Conservation (phyloP, 2,888 invertebrate genomes). For the Metellina segmentata region DNA sequence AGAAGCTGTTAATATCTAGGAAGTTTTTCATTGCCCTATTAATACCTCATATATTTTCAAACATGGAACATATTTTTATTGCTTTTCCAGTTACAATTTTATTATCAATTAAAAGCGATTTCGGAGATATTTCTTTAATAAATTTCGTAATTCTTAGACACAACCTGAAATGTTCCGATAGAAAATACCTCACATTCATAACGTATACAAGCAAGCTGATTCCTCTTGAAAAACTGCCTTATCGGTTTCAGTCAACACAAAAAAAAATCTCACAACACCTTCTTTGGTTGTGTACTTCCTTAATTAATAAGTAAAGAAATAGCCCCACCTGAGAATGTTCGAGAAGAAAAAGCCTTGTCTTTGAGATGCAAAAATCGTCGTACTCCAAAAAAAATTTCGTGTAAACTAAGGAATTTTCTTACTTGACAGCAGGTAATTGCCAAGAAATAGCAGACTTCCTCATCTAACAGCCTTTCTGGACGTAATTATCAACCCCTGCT, state of each 20-base stretch:
- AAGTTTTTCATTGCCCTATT: too few relatives aligned
- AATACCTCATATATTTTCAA: too few relatives aligned
- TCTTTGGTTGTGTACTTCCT: not conserved
- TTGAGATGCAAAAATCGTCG: not conserved
- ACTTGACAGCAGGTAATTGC: not conserved
- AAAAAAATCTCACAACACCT: not conserved
- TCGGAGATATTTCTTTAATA: too few relatives aligned
- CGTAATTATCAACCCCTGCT: too few relatives aligned
- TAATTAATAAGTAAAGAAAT: not conserved
- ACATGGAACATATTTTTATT: too few relatives aligned
- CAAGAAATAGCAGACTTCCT: not conserved
- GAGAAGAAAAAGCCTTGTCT: not conserved
- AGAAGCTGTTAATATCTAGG: too few relatives aligned
- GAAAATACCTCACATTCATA: not conserved
- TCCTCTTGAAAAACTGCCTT: not conserved
- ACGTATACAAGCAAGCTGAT: not conserved
- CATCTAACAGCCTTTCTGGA: too few relatives aligned
- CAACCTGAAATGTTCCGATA: not conserved
- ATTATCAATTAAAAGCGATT: too few relatives aligned
- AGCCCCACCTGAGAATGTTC: not conserved
- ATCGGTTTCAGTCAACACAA: not conserved
- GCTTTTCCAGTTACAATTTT: too few relatives aligned
- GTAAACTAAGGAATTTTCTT: not conserved
- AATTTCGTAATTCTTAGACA: too few relatives aligned
- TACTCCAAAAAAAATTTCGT: not conserved